phyloP scores from a whole-genome alignment of 2,888 invertebrate species.

The Leistus spinibarbis region DNA sequence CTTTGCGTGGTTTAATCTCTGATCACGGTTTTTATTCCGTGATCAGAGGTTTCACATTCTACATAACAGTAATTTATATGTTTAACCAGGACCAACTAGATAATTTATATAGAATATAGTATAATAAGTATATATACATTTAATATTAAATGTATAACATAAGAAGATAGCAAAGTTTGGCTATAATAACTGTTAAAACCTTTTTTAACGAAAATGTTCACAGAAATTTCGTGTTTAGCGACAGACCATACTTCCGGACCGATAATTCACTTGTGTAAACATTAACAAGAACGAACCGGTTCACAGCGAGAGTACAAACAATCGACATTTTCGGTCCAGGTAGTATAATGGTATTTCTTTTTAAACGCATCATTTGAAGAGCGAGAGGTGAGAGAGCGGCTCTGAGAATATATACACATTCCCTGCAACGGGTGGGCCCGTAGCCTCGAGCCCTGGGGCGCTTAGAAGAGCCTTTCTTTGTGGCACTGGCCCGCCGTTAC shows the following conservation, averaged over 20 bases:
- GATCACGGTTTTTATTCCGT: too few species aligned
- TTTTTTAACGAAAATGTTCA: neutral
- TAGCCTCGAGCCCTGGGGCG: neutral
- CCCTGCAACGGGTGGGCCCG: neutral
- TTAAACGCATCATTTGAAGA: neutral
- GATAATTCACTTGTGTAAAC: neutral
- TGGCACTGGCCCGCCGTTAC: neutral
- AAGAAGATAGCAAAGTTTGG: too few species aligned
- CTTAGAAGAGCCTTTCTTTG: slow-evolving; percentile 2
- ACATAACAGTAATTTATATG: too few species aligned
- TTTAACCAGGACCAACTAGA: too few species aligned
- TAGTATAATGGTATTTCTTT: slow-evolving; percentile 4
- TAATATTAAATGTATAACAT: too few species aligned
- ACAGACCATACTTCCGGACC: neutral
- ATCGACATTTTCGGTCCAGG: slow-evolving; percentile 2
- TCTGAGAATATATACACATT: neutral
- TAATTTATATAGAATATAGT: too few species aligned
- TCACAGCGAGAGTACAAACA: neutral
- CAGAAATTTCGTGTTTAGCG: neutral
- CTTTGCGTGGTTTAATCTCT: too few species aligned
- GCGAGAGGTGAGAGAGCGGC: neutral
- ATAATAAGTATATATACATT: too few species aligned
- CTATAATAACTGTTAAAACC: neutral
- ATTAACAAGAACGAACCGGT: neutral
- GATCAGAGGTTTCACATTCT: too few species aligned